Conservation (phyloP, 2,797 vertebrate species). For the Thaleichthys pacificus region DNA sequence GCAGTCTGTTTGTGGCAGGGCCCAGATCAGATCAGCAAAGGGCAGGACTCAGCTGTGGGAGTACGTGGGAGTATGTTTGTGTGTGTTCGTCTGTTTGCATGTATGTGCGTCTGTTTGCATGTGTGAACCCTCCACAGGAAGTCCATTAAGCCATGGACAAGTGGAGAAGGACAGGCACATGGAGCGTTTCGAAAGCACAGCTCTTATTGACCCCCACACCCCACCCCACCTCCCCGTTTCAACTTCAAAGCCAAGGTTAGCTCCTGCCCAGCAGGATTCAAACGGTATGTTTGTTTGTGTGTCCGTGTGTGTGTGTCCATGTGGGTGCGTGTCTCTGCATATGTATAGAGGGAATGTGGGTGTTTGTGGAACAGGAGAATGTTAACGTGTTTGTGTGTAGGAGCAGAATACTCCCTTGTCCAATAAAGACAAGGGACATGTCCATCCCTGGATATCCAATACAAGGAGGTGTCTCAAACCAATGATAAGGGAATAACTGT, state of each 20-base stretch:
- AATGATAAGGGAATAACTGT: not conserved
- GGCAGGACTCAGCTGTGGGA: conserved; percentile 12
- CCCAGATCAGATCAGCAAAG: conserved; percentile 8
- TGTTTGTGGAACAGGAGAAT: not conserved
- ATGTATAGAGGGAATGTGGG: not conserved
- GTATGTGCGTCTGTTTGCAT: conserved; percentile 15
- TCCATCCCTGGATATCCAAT: conserved; percentile 17
- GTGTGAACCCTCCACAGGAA: conserved; percentile 40
- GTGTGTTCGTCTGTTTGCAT: conserved; percentile 14
- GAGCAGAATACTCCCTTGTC: not conserved
- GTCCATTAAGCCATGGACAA: conserved; percentile 42
- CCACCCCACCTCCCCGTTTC: conserved; percentile 5
- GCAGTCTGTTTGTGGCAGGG: conserved; percentile 7
- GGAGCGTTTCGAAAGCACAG: conserved; percentile 21
- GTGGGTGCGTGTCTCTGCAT: not conserved
- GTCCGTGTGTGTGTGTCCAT: not conserved
- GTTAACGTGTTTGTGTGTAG: not conserved
- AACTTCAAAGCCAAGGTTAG: conserved; percentile 40
- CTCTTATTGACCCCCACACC: conserved; percentile 14
- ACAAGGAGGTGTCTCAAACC: not conserved
- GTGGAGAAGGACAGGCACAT: conserved; percentile 36
- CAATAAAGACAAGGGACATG: not conserved
- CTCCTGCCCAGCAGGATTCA: conserved; percentile 8
- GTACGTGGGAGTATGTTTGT: not conserved
- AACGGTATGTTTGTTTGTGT: conserved; percentile 1